Evolutionary conservation across 2,797 vertebrate species (phyloP), one percentile per base, ranked within the genome.

Genomic region (Vireo griseus): DNA sequence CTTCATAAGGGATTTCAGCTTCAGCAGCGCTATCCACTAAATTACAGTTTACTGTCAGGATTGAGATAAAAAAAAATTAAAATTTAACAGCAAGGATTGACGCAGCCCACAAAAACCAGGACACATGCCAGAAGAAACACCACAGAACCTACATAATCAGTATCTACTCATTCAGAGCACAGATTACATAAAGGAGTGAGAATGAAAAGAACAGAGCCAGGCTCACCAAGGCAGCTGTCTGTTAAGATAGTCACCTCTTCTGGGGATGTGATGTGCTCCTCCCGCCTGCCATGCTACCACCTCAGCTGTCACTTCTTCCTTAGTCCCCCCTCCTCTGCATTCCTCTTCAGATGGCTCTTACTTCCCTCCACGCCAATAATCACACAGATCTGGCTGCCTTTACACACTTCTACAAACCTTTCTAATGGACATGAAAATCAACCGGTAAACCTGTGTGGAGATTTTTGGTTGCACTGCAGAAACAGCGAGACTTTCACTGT

Each of bases 111-210:
- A 89, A 79, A 95, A 83, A 6, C 15, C 17, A 83, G 88, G 82
- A 86, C 66, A 54, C 17, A 52, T 13, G 73, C 91, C 91, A 94
- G 48, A 87, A 83, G 68, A 90, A 89, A 92, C 26, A 28, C 62
- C 65, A 91, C 45, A 86, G 37, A 91, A 50, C 76, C 72, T 47
- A 59, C 85, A 69, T 16, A 92, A 61, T 58, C 6, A 0, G 51
- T 42, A 91, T 37, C 67, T 67, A 58, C 57, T 86, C 73, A 91
- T 88, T 95, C 84, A 94, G 69, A 94, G 76, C 55, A 78, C 58
- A 47, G 29, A 81, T 75, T 86, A 80, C 13, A n/a, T 75, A 90
- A 93, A 86, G 33, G 17, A 95, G n/a, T 11, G 24, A 88, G 35
- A 86, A 92, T 26, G 25, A 86, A 75, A 83, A 18, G 22, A 95